These are phyloP conservation scores for Thamnaconus septentrionalis DNA, from an alignment of 2,113 vertebrate genomes.

Conservation along the genomic window DNA sequence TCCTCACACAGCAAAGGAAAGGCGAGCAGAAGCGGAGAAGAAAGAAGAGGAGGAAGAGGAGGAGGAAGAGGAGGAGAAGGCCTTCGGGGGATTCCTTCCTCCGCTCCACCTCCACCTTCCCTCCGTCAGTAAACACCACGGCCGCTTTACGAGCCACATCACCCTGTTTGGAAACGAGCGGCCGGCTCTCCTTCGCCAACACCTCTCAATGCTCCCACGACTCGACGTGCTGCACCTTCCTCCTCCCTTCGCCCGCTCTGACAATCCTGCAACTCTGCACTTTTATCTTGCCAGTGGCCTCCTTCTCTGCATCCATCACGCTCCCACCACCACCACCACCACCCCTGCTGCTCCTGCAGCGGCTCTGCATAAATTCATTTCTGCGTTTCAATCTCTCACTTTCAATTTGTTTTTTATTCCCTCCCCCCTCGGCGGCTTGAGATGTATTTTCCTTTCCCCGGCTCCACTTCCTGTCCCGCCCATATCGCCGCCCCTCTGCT, in stretches of 20 bases:
- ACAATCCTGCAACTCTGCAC: conserved; percentile 34
- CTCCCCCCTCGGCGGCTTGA: no score
- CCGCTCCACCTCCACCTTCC: no score
- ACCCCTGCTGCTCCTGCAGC: no score
- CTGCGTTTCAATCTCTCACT: conserved; percentile 29
- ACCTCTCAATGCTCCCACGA: no score
- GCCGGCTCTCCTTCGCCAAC: no score
- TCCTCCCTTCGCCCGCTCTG: conserved; percentile 9
- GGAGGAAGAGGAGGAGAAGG: no score
- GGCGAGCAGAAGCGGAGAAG: conserved; percentile 7
- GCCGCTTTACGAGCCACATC: no score
- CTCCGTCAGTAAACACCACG: no score
- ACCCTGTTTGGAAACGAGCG: no score
- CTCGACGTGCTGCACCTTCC: no score
- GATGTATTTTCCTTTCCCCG: background rate
- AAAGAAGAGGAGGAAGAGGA: no score
- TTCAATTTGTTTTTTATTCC: conserved; percentile 3
- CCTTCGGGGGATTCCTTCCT: no score
- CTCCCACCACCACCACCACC: conserved; percentile 1
- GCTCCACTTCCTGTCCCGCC: background rate
- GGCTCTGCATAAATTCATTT: conserved; percentile 17
- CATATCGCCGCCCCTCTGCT: background rate
- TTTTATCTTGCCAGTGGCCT: conserved; percentile 36
- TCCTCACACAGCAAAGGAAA: conserved; percentile 9
- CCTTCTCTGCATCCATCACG: conserved; percentile 5